Evolutionary conservation across 2,888 invertebrate genomes (phyloP), one percentile per base, ranked within the genome.

Genomic region (Trachelus stipa): DNA sequence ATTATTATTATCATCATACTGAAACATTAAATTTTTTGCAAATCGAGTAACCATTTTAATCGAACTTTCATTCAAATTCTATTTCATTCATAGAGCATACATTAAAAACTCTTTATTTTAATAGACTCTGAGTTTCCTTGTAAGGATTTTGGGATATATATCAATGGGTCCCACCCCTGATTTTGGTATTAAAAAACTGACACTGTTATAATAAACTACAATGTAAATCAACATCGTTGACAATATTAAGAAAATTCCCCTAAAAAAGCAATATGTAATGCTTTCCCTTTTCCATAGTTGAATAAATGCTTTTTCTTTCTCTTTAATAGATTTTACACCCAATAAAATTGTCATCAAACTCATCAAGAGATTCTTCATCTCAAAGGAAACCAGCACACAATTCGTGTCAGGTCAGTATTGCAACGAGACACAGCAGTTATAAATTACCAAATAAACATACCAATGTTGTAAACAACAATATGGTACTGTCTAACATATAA

Each of bases 381-480:
- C 92, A 92, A 85, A 92, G 94, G 84, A 94, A 94, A 90, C 93
- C 93, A 82, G 92, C 93, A 89, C 93, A 93, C 88, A 94, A 93
- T 90, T 92, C 92, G 83, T 92, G 92, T 91, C 92, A 92, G 90
- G 92, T 92, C 85, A 87, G 87, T 87, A 84, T 81, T 75, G 34
- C 78, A 34, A 56, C 71, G 11, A 79, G 35, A 11, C 71, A 37
- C 37, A 35, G 30, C 33, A 15, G 11, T 34, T 34, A 73, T 33
- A 15, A 69, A 30, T 76, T 77, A 37, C 33, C 71, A 31, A 15
- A 30, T n/a, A 37, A 40, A 15, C 33, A 33, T 12, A 75, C 68
- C 34, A 69, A 73, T 77, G 40, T 75, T 68, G 75, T 79, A 74
- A 34, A 71, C 37, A 69, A 73, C 31, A 76, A 69, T 69, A 34